Evolutionary conservation across 2,888 invertebrate genomes (phyloP).

Genomic region (Electrophaes corylata): DNA sequence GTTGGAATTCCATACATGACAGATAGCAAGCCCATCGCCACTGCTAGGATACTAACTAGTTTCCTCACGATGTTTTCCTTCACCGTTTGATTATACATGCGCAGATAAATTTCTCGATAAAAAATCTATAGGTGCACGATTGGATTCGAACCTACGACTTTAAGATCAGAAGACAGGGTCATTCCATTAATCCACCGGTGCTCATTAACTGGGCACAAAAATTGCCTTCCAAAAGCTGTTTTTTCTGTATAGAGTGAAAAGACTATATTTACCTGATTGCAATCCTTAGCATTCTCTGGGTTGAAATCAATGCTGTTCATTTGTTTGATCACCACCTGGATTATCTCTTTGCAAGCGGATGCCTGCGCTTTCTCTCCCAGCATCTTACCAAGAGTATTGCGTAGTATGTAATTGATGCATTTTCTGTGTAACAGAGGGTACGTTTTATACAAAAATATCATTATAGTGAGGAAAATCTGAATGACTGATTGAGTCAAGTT

Average conservation of each 20-base stretch:
- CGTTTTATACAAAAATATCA: neutral
- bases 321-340: slow-evolving; percentile 95
- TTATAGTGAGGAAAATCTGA: neutral
- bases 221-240: no score
- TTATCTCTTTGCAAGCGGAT: slow-evolving; percentile 96
- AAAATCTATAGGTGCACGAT: no score
- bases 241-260: neutral
- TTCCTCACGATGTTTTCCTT: no score
- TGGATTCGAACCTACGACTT: no score
- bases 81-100: no score
- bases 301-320: slow-evolving; percentile 98
- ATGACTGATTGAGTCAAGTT: neutral
- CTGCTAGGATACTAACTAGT: no score
- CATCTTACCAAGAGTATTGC: slow-evolving; percentile 96
- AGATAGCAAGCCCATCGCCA: no score
- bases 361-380: slow-evolving; percentile 98
- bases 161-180: no score
- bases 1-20: no score
- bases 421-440: slow-evolving; percentile 83
- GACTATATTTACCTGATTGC: slow-evolving; percentile 84
- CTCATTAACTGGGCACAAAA: no score
- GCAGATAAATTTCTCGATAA: no score
- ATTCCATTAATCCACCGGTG: no score
- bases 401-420: slow-evolving; percentile 97
- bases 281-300: slow-evolving; percentile 96